Base-by-base conservation (phyloP, 2,888 invertebrate species). In the Epistrophe eligans region DNA sequence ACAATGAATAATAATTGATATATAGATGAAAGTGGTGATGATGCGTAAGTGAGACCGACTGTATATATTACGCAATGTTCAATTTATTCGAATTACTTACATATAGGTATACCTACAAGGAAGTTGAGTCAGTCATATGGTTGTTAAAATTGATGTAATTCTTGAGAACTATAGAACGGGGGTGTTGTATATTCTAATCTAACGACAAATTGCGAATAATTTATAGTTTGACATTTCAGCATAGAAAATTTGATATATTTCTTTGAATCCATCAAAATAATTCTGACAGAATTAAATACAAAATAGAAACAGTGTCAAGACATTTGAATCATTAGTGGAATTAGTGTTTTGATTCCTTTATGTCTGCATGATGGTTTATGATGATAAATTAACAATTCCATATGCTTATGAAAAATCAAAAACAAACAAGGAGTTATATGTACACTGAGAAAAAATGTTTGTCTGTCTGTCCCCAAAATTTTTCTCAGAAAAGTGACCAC, bases 51-150 rank as follows among this genome's bases (percentile, higher is more conserved):
- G 38, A 66, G 48, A 8, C 45, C 6, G 5, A 19, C 7, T 28
- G 7, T 55, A 15, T 77, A n/a, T n/a, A n/a, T n/a, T 71, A 52
- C 40, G 67, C 52, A 80, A 84, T 72, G 10, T 58, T 52, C 11
- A 40, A 38, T 71, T 38, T 50, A 38, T 45, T 76, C 13, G 50
- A 70, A 48, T 45, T 38, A 15, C n/a, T 38, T 11, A 55, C 43
- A 9, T 10, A 17, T 11, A 55, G 50, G 32, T 57, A 35, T n/a
- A n/a, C n/a, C 24, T 66, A n/a, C 64, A 17, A 70, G 55, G 52
- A 71, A 71, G 45, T 64, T 52, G 57, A 64, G 17, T 50, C 79
- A 70, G 24, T 38, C 7, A 11, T 15, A 52, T 28, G 35, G 35
- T 19, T n/a, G 19, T 19, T 15, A 24, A 10, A 45, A 52, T 19